Evolutionary conservation across 1,140 invertebrate genomes (phyloP), one percentile per base, ranked within the genome.

Genomic region (Leptinotarsa lineolata): DNA sequence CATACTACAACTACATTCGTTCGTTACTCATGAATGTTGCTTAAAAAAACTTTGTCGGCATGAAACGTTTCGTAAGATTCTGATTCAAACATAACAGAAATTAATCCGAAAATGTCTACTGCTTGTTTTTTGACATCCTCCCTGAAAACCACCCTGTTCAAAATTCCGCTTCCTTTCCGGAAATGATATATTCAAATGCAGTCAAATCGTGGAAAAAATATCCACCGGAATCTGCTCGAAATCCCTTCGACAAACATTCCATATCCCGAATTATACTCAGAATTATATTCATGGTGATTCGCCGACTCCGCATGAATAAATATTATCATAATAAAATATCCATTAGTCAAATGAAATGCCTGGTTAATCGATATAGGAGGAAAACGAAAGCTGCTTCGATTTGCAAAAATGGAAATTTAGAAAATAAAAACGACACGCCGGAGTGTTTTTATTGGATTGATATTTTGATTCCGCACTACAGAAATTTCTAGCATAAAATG

Each of bases 261-360:
- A 54, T 54, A 54, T 54, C 16, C 16, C n/a, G 4, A 18, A 13
- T 54, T 54, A 54, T 54, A 13, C 6, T 54, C 48, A n/a, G 48
- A 54, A 54, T 54, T 54, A 16, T n/a, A 54, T 54, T 54, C 15
- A 54, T 54, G 48, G 0, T 18, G 16, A 54, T 54, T 54, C 48
- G 48, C 6, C 15, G 48, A 54, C 48, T 54, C n/a, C 48, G 48
- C 48, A 16, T 4, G 4, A 18, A 54, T 54, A 54, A 54, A 54
- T 54, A 54, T 54, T 54, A 54, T 54, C 16, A 54, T 54, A 54
- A 54, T 54, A 54, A 54, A 54, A 54, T 54, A 54, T 54, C 48
- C 48, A 54, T 54, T 54, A 54, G 48, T 54, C 48, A 54, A 54
- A 54, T 54, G 3, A 54, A 54, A 54, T 54, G 0, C 48, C 1